Evolutionary conservation across 2,888 invertebrate genomes (phyloP).

Genomic region (Neoscelio sp.): DNA sequence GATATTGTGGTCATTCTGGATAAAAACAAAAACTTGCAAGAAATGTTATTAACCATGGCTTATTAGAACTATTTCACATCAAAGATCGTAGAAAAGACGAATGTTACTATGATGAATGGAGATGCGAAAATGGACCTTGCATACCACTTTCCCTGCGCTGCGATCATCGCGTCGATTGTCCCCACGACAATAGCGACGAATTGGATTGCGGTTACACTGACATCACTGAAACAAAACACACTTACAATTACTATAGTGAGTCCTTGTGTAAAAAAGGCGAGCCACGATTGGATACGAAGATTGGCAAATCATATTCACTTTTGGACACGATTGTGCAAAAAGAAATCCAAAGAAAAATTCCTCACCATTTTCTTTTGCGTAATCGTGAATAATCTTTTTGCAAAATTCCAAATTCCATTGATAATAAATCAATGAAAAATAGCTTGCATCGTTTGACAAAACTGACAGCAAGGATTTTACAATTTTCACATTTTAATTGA

Average conservation of each 20-base stretch:
- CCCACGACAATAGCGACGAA: constrained; percentile 92
- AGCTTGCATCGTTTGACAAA: neutral
- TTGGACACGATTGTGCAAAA: neutral
- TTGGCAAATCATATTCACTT: neutral
- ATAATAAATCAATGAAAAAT: neutral
- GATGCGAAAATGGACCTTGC: constrained; percentile 92
- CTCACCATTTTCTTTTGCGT: no score
- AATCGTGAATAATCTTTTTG: neutral
- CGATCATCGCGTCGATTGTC: constrained; percentile 91
- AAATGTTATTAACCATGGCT: neutral
- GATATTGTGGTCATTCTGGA: no score
- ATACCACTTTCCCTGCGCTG: constrained; percentile 87
- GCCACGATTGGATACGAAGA: constrained; percentile 22
- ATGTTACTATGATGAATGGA: constrained; percentile 85
- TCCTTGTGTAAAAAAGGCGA: constrained; percentile 52
- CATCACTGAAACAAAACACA: constrained; percentile 36
- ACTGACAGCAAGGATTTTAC: neutral
- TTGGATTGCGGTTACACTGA: constrained; percentile 86
- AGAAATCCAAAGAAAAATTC: no score
- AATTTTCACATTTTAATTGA: no score
- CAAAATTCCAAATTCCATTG: neutral
- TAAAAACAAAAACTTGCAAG: no score
- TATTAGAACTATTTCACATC: constrained; percentile 2
- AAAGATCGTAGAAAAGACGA: constrained; percentile 63
- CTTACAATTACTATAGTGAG: constrained; percentile 64